These are phyloP conservation scores for Dicyrtoma fusca DNA, from an alignment of 2,888 invertebrate genomes.

Conservation along the genomic window DNA sequence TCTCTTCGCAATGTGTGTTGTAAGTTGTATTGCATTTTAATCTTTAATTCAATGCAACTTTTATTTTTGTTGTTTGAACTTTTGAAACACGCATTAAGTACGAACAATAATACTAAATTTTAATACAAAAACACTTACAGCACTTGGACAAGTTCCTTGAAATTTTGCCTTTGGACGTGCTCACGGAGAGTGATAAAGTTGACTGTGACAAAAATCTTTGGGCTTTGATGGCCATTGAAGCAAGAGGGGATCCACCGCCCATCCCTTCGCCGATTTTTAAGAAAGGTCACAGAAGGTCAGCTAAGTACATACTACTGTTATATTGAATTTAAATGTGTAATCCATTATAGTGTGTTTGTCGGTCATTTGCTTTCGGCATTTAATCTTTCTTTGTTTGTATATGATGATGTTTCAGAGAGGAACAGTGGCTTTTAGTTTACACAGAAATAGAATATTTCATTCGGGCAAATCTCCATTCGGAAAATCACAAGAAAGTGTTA, in stretches of 20 bases:
- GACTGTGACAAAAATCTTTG: slow-evolving; percentile 53
- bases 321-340: too few species aligned
- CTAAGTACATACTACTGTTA: too few species aligned
- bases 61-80: background rate
- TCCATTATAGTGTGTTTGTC: too few species aligned
- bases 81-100: background rate
- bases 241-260: slow-evolving; percentile 55
- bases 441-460: slow-evolving; percentile 83
- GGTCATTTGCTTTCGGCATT: too few species aligned
- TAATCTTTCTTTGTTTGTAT: too few species aligned
- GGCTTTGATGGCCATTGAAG: slow-evolving; percentile 54
- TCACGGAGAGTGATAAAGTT: slow-evolving; percentile 46
- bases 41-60: background rate
- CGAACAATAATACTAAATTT: background rate
- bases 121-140: slow-evolving; percentile 17
- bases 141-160: slow-evolving; percentile 48
- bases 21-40: slow-evolving; percentile 31
- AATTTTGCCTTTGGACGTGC: slow-evolving; percentile 44
- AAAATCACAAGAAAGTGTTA: slow-evolving; percentile 76
- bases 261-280: slow-evolving; percentile 59
- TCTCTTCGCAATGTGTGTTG: slow-evolving; percentile 49
- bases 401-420: slow-evolving; percentile 68
- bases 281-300: slow-evolving; percentile 62
- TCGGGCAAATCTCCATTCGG: slow-evolving; percentile 75
- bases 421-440: slow-evolving; percentile 90